Evolutionary conservation across 53 echinoderm and acorn worm species (phyloP), one percentile per base, ranked within the genome.

Genomic region (Luidia sarsii): DNA sequence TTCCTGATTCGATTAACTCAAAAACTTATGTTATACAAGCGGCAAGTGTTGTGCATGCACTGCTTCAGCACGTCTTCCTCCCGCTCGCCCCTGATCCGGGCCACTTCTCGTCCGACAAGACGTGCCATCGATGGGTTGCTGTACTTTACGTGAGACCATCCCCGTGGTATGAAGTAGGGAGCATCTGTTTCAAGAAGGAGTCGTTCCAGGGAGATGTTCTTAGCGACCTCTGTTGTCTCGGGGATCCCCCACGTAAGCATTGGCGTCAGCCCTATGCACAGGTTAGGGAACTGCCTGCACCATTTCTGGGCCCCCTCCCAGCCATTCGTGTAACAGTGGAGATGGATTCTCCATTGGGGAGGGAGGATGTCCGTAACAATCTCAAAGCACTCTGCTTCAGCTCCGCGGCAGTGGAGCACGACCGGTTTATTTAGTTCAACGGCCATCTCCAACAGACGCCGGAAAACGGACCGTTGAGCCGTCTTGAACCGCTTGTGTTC

Each of bases 71-170:
- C 51, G 7, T 70, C 51, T 48, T 6, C 34, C 15, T 7, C 70
- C 0, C 21, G 0, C 7, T 33, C 32, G 0, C 70, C 32, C 7
- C n/a, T 18, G 70, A 70, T 70, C 0, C 2, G 7, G 0, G 70
- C 70, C 0, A 70, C 34, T 1, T 70, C 70, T 2, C 27, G 19
- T 0, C 50, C 51, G n/a, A 70, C 70, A 3, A 19, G 50, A 0
- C n/a, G 27, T 3, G 70, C 50, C 45, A 43, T 33, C 11, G 70
- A 50, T 7, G 70, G 50, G 51, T 7, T 70, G 51, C 50, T 70
- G 18, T 30, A 2, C 1, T 1, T 0, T 4, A 33, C 0, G 3
- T 0, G 2, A 15, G 32, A 18, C 6, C 19, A 31, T 8, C 34
- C 6, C 11, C 1, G 9, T 33, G 63, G 63, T 2, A 33, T 33